Evolutionary conservation across 2,888 invertebrate genomes (phyloP).

Genomic region (Mantis religiosa): DNA sequence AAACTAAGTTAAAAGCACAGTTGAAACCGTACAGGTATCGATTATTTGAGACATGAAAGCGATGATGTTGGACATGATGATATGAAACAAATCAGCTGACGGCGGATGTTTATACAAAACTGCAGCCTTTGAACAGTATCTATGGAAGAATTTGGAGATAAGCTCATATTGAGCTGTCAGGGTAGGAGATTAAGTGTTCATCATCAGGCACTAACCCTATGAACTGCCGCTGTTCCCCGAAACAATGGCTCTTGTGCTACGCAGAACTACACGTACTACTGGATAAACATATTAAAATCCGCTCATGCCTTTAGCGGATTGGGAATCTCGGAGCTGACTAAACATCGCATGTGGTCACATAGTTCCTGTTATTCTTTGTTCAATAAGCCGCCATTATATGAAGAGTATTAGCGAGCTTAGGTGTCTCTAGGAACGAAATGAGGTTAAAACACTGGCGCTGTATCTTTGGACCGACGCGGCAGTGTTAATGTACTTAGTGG

Average conservation of each 20-base stretch:
- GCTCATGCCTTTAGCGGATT: neutral
- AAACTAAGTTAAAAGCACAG: too few relatives aligned
- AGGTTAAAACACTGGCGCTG: too few relatives aligned
- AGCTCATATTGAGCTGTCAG: neutral
- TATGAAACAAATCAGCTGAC: too few relatives aligned
- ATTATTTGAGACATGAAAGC: too few relatives aligned
- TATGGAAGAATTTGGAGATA: neutral
- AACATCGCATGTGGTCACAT: neutral
- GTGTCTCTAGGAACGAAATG: neutral
- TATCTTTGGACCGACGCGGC: too few relatives aligned
- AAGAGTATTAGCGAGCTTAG: neutral
- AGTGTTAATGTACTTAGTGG: too few relatives aligned
- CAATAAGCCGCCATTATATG: neutral
- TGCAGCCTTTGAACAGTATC: neutral
- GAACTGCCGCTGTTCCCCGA: neutral
- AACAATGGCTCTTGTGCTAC: neutral
- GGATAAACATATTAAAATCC: neutral
- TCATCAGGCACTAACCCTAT: neutral
- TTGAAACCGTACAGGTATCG: too few relatives aligned
- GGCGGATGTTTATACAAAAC: too few relatives aligned
- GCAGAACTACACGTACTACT: neutral
- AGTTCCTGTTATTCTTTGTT: neutral
- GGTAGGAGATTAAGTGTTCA: neutral
- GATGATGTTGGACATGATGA: too few relatives aligned
- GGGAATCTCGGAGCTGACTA: neutral